These are phyloP conservation scores for Symphodus melops DNA, from an alignment of 2,113 vertebrate genomes.

Conservation along the genomic window DNA sequence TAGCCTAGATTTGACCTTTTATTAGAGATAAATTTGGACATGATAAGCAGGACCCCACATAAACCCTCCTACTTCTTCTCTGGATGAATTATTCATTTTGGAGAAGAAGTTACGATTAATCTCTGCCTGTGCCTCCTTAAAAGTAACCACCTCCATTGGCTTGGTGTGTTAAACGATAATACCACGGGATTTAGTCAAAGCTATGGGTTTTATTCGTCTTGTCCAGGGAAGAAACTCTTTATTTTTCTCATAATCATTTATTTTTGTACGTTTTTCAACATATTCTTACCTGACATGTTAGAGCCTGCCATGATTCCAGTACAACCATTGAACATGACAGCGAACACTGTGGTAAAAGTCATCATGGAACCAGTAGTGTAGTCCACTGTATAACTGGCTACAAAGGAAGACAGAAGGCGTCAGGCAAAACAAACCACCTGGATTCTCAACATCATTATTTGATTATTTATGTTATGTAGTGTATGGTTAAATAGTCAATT, in stretches of 20 bases:
- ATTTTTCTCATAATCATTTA: background rate
- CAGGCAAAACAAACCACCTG: background rate
- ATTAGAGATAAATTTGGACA: too few relatives aligned
- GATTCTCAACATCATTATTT: background rate
- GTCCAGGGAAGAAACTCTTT: background rate
- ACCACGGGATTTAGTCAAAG: too few relatives aligned
- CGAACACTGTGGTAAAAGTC: slow-evolving; percentile 86
- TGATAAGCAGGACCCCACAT: too few relatives aligned
- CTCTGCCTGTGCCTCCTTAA: too few relatives aligned
- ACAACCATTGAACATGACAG: slow-evolving; percentile 90
- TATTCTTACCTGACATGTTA: slow-evolving; percentile 87
- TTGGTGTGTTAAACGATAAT: background rate
- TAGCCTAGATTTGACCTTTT: too few relatives aligned
- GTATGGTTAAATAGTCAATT: background rate
- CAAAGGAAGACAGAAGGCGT: background rate
- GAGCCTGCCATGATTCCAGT: slow-evolving; percentile 91
- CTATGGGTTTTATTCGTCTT: background rate
- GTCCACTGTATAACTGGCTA: slow-evolving; percentile 84
- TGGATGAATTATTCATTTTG: too few relatives aligned
- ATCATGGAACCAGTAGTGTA: slow-evolving; percentile 85
- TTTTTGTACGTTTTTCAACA: background rate
- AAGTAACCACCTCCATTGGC: too few relatives aligned
- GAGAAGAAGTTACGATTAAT: background rate
- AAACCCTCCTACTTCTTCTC: too few relatives aligned
- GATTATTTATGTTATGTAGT: too few relatives aligned